These are phyloP conservation scores for Myathropa florea DNA, from an alignment of 2,888 invertebrate species.

Conservation along the genomic window DNA sequence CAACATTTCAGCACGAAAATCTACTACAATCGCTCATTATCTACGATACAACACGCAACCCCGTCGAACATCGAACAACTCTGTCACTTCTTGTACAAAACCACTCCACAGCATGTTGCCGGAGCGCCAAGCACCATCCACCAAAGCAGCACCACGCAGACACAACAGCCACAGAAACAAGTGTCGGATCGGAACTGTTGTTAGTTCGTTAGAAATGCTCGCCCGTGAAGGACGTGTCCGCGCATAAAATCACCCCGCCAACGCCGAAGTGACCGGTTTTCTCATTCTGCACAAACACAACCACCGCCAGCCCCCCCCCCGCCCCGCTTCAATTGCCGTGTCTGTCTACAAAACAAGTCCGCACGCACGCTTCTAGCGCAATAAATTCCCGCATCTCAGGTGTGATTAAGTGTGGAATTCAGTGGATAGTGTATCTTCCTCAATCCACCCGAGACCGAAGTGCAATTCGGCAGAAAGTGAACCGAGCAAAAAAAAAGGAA, in stretches of 20 bases:
- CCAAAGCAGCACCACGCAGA: background rate
- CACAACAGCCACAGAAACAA: constrained; percentile 61
- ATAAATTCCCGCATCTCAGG: background rate
- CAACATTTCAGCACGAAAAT: background rate
- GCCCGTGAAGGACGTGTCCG: constrained; percentile 57
- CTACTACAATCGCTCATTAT: background rate
- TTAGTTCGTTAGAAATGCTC: constrained; percentile 67
- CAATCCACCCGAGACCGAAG: background rate
- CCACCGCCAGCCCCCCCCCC: background rate
- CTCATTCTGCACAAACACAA: background rate
- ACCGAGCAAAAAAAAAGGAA: background rate
- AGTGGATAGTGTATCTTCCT: background rate
- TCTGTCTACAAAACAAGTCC: constrained; percentile 41
- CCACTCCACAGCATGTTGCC: background rate
- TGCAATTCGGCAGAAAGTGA: background rate
- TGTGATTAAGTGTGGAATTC: constrained; percentile 9
- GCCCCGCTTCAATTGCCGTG: background rate
- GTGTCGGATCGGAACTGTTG: constrained; percentile 38
- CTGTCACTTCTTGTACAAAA: background rate
- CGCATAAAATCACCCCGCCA: constrained; percentile 34
- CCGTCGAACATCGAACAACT: background rate
- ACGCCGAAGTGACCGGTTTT: constrained; percentile 56
- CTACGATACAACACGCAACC: background rate
- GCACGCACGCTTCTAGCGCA: constrained; percentile 15
- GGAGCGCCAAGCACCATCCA: background rate